Base-by-base conservation (phyloP, 2,113 vertebrate genomes). In the Pollachius pollachius region DNA sequence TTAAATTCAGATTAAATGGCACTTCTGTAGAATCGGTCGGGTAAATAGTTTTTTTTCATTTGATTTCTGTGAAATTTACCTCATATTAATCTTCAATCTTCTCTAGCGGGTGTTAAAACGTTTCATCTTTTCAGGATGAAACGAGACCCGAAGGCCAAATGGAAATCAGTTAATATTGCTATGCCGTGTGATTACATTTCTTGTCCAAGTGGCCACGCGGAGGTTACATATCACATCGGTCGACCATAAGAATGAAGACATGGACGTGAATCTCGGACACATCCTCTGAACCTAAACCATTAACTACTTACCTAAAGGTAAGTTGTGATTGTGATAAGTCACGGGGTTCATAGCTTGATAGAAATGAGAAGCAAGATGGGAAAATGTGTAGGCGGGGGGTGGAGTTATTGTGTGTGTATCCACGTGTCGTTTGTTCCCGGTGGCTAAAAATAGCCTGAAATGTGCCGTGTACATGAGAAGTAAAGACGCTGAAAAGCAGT, bases 1-100 rank as follows among this genome's bases (percentile, higher is more conserved):
- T 27, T n/a, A 54, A 23, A 63, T 21, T 54, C 27, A 21, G 9
- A 15, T 37, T 69, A 68, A 58, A 15, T n/a, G 57, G 54, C 56
- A 59, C 63, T 37, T 52, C 3, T 63, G 57, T 65, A 25, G 76
- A 21, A 67, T n/a, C 57, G 30, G 30, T 34, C 4, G 30, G 30
- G 30, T 34, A 34, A 34, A 34, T 34, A 9, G 41, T 48, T 48
- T 48, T 9, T 48, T 12, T 48, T 48, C 11, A 48, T 48, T 48
- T 48, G 4, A 57, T 68, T 72, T 15, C 21, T 1, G 21, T 37
- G 0, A 1, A 1, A 4, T 30, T 63, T 1, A 13, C 41, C 52
- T 52, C 17, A 7, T 52, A 58, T 17, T 19, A 70, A 12, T 67
- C 15, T 57, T 41, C 72, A 27, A 73, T 66, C 75, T 78, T 78